Conservation (phyloP, 2,797 vertebrate genomes). For the Telmatherina bonti region DNA sequence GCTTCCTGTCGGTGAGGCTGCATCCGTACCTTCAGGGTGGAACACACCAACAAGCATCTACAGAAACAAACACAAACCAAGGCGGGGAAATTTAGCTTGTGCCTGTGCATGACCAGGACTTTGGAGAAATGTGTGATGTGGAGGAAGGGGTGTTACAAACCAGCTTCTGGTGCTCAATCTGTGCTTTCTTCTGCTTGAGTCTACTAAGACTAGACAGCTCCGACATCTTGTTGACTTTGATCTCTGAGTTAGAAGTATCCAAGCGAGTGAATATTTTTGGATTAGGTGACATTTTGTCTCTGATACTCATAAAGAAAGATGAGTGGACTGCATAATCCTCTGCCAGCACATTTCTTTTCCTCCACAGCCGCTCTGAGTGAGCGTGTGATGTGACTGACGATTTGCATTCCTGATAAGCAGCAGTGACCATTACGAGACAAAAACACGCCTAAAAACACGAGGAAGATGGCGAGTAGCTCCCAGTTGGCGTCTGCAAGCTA, state of each 20-base stretch:
- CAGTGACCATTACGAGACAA: slow-evolving; percentile 32
- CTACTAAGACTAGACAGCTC: slow-evolving; percentile 15
- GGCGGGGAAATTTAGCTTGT: not conserved
- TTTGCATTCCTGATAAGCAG: slow-evolving; percentile 41
- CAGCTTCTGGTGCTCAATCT: slow-evolving; percentile 25
- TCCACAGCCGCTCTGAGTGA: not conserved
- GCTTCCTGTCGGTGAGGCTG: slow-evolving; percentile 34
- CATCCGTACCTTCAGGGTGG: slow-evolving; percentile 29
- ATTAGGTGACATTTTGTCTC: slow-evolving; percentile 14
- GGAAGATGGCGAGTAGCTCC: slow-evolving; percentile 28
- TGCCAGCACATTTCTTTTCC: slow-evolving; percentile 12
- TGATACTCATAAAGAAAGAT: slow-evolving; percentile 18
- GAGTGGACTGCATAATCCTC: not conserved
- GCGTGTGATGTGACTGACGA: slow-evolving; percentile 12
- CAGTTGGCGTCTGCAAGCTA: slow-evolving; percentile 47
- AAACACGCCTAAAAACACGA: slow-evolving; percentile 36
- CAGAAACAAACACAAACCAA: slow-evolving; percentile 18
- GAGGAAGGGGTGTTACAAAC: not conserved
- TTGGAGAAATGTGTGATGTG: not conserved
- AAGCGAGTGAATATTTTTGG: slow-evolving; percentile 28
- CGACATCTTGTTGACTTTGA: slow-evolving; percentile 39
- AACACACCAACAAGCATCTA: slow-evolving; percentile 24
- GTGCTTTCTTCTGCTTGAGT: not conserved
- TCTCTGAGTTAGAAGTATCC: slow-evolving; percentile 17
- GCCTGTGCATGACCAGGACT: not conserved